Evolutionary conservation across 1,140 invertebrate species (phyloP), one percentile per base, ranked within the genome.

Genomic region (Drepana arcuata): DNA sequence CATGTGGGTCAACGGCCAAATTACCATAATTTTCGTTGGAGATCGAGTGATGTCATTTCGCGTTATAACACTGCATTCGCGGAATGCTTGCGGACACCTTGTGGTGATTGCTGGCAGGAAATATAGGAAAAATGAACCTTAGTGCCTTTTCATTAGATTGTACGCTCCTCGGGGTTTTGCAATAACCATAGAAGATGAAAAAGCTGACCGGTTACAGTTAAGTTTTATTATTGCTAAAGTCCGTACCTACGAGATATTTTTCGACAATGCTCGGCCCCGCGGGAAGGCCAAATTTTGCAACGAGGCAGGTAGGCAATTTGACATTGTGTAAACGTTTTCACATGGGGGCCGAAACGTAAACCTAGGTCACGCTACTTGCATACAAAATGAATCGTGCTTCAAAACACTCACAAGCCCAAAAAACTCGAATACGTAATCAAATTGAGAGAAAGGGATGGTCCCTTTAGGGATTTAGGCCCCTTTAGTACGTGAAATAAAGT

Each of bases 291-390:
- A 37, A 54, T 63, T 68, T 66, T 52, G 66, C 54, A 70, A 73
- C 55, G 45, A 41, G 37, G 38, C 55, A 53, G 51, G 46, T 55
- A 49, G 45, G 30, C 47, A 60, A 66, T 65, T 62, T 60, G 56
- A 69, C 64, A 62, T 60, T 64, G 67, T 71, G 67, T 66, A 62
- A 64, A 63, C 53, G 65, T 67, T 67, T 64, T 67, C 62, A 71
- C 62, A 64, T 64, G 57, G 53, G 48, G 48, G 30, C 56, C 49
- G 48, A 64, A 66, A 65, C 67, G 67, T 67, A 70, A 68, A 70
- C 66, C 56, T 62, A 50, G 55, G 53, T 56, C 53, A 62, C 57
- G 64, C 57, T 58, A 40, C 42, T 50, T 49, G 64, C 59, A 68
- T 70, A 69, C 62, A 48, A 61, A 70, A 57, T 16, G 40, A 47